phyloP scores from a whole-genome alignment of 2,888 invertebrate species.

The Xestobium rufovillosum region DNA sequence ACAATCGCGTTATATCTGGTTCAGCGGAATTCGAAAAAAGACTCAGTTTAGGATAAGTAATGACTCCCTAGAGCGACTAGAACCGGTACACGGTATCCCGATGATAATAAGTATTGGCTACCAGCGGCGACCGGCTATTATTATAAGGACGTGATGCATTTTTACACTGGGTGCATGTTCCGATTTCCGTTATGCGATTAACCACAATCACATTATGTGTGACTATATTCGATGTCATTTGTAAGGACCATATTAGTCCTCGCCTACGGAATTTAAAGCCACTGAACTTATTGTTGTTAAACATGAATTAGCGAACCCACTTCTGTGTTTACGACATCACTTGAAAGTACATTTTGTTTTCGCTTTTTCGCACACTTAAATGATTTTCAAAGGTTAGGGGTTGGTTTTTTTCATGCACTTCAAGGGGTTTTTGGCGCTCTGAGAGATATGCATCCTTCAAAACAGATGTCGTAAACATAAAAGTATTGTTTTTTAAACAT shows the following conservation, averaged over 20 bases:
- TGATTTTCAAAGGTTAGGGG: too few relatives aligned
- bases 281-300: conserved; percentile 30
- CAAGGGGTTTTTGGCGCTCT: too few relatives aligned
- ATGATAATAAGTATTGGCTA: not conserved
- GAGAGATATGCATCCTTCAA: too few relatives aligned
- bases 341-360: not conserved
- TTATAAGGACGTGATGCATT: conserved; percentile 37
- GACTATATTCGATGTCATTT: conserved; percentile 25
- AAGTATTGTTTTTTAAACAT: too few relatives aligned
- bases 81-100: conserved; percentile 24
- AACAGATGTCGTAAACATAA: too few relatives aligned
- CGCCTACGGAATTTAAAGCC: too few relatives aligned
- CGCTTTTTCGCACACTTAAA: not conserved
- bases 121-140: conserved; percentile 15
- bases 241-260: conserved; percentile 25
- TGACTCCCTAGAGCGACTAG: conserved; percentile 37
- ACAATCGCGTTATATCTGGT: conserved; percentile 41
- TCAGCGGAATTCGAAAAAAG: conserved; percentile 38
- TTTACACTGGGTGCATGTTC: conserved; percentile 39
- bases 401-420: too few relatives aligned
- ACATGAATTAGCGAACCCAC: conserved; percentile 29
- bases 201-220: conserved; percentile 43
- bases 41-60: conserved; percentile 45
- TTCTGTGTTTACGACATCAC: not conserved
- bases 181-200: conserved; percentile 43